These are phyloP conservation scores for Neuroscelio doddi DNA, from an alignment of 2,888 invertebrate genomes.

Conservation along the genomic window DNA sequence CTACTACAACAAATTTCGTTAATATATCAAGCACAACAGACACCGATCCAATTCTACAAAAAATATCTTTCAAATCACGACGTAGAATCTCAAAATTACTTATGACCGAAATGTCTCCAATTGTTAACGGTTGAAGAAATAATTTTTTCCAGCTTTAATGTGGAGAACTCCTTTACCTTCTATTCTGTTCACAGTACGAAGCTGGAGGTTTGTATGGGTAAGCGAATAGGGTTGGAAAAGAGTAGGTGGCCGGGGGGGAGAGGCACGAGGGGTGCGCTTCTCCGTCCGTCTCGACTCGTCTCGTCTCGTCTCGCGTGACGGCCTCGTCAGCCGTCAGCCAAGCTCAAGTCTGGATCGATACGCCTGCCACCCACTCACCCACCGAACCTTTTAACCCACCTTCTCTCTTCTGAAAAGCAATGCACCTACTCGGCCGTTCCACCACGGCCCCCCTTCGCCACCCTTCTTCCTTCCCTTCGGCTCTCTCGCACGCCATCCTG, in stretches of 20 bases:
- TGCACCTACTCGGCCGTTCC: slow-evolving; percentile 63
- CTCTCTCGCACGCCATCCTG: slow-evolving; percentile 54
- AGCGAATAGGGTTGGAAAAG: background rate
- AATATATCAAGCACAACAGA: too few relatives aligned
- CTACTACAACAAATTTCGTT: too few relatives aligned
- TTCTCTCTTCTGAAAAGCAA: slow-evolving; percentile 65
- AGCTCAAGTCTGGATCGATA: slow-evolving; percentile 70
- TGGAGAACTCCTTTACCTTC: too few relatives aligned
- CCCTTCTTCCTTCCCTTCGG: slow-evolving; percentile 40
- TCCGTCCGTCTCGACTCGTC: slow-evolving; percentile 65
- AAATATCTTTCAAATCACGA: too few relatives aligned
- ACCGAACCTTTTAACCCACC: slow-evolving; percentile 46
- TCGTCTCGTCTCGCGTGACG: slow-evolving; percentile 72
- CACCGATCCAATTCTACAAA: too few relatives aligned
- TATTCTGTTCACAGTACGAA: too few relatives aligned
- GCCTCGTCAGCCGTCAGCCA: slow-evolving; percentile 72
- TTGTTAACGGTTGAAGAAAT: too few relatives aligned
- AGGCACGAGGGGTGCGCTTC: slow-evolving; percentile 54
- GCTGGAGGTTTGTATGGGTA: too few relatives aligned
- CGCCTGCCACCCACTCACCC: slow-evolving; percentile 65
- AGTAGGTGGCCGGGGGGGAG: slow-evolving; percentile 45
- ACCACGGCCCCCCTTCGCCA: slow-evolving; percentile 46
- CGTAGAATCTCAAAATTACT: too few relatives aligned
- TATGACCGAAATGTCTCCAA: too few relatives aligned
- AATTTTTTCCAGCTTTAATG: too few relatives aligned